phyloP scores from a whole-genome alignment of 2,113 vertebrate species.

The Neogobius melanostomus region DNA sequence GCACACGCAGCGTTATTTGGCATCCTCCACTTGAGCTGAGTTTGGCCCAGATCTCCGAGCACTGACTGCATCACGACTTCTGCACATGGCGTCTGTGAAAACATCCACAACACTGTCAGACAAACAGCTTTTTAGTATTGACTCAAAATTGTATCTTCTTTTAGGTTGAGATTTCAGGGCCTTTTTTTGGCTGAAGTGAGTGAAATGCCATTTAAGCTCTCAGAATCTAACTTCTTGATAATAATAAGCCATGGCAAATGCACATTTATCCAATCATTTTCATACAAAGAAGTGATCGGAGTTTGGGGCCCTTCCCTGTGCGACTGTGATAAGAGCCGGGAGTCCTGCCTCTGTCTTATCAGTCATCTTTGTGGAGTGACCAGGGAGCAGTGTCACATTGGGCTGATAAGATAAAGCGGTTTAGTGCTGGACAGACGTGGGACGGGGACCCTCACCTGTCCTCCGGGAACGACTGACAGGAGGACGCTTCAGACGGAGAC shows the following conservation, averaged over 20 bases:
- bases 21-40: slow-evolving; percentile 68
- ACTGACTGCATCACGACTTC: slow-evolving; percentile 75
- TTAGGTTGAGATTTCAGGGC: not conserved
- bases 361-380: slow-evolving; percentile 61
- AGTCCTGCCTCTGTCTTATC: slow-evolving; percentile 73
- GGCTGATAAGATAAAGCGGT: slow-evolving; percentile 64
- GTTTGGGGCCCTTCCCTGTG: slow-evolving; percentile 58
- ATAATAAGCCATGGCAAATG: slow-evolving; percentile 8
- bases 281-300: slow-evolving; percentile 59
- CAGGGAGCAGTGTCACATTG: slow-evolving; percentile 27
- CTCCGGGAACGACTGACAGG: slow-evolving; percentile 77
- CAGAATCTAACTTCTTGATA: not conserved
- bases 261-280: slow-evolving; percentile 25
- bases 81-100: slow-evolving; percentile 75
- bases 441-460: slow-evolving; percentile 80
- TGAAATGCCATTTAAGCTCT: not conserved
- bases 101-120: not conserved
- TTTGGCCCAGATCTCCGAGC: slow-evolving; percentile 69
- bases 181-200: too few species aligned
- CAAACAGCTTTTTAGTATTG: not conserved
- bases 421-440: not conserved
- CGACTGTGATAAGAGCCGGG: slow-evolving; percentile 60
- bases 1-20: slow-evolving; percentile 74
- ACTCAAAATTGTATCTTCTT: not conserved
- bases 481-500: slow-evolving; percentile 80